Percentiles rank a stretch among this genome's conserved stretches.
These are phyloP conservation scores for Xenopus borealis DNA, from an alignment of 2,113 vertebrate species.

Conservation along the genomic window DNA sequence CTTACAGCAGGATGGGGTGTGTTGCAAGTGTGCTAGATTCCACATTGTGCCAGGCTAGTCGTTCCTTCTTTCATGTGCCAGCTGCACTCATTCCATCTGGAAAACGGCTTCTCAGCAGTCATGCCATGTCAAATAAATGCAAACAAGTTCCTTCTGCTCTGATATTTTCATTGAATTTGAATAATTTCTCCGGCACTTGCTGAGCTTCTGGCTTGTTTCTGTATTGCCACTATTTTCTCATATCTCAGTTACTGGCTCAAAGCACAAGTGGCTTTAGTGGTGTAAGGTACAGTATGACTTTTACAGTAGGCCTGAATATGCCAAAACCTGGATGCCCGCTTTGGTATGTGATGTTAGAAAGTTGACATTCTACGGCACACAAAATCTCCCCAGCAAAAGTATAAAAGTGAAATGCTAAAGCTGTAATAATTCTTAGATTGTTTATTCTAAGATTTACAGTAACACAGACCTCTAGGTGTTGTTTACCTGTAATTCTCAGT, in stretches of 20 bases:
- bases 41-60: not conserved
- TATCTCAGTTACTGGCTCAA: not conserved
- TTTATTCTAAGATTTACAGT: too few relatives aligned
- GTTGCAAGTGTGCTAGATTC: too few relatives aligned
- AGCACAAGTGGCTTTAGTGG: not conserved
- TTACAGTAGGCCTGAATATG: too few relatives aligned
- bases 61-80: constrained; percentile 24
- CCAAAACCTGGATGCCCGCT: too few relatives aligned
- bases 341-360: too few relatives aligned
- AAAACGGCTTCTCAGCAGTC: constrained; percentile 1
- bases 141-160: constrained; percentile 12
- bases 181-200: not conserved
- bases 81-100: constrained; percentile 28
- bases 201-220: constrained; percentile 3
- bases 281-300: not conserved
- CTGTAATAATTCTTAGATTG: too few relatives aligned
- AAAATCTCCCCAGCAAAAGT: too few relatives aligned
- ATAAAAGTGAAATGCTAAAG: too few relatives aligned
- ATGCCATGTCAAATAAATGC: constrained; percentile 24
- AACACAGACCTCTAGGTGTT: too few relatives aligned
- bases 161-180: constrained; percentile 9
- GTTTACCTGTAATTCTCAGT: too few relatives aligned
- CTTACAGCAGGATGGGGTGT: too few relatives aligned
- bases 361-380: too few relatives aligned
- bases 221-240: not conserved